Conservation (phyloP, 2,888 invertebrate genomes). For the Dendrolimus houi region DNA sequence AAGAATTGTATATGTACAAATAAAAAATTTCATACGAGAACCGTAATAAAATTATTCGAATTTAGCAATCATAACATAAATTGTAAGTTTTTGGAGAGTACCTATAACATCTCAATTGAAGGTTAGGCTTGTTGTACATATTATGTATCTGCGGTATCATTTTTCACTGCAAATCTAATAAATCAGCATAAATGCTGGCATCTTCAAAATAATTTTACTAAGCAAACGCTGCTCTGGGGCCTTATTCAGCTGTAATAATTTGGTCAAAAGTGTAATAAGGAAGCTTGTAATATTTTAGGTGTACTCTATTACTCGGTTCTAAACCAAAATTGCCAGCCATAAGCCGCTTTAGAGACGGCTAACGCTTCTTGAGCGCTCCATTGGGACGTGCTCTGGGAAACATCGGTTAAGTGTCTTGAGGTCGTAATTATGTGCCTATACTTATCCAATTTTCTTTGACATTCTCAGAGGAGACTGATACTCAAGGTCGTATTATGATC, state of each 20-base stretch:
- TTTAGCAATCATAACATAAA: no score
- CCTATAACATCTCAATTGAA: no score
- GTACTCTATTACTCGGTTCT: background rate
- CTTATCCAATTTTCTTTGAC: background rate
- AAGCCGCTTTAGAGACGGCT: background rate
- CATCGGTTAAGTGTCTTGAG: background rate
- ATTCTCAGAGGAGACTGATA: background rate
- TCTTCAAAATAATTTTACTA: background rate
- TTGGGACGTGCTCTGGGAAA: background rate
- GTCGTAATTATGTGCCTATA: background rate
- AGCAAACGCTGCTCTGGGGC: background rate
- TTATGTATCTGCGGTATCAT: no score
- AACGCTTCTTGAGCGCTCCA: background rate
- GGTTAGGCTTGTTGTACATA: no score
- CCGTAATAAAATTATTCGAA: no score
- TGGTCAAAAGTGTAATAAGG: conserved; percentile 6
- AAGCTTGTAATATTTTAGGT: background rate
- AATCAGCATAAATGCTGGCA: background rate
- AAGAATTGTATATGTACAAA: no score
- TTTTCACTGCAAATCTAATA: no score
- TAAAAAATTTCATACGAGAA: no score
- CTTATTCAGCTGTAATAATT: conserved; percentile 4
- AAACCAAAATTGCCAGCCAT: background rate
- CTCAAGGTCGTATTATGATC: no score
- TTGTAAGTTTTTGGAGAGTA: no score